A percentile compares a stretch with the other conserved stretches of the same genome.
Evolutionary conservation across 2,888 invertebrate species (phyloP).

Genomic region (Suillia variegata): DNA sequence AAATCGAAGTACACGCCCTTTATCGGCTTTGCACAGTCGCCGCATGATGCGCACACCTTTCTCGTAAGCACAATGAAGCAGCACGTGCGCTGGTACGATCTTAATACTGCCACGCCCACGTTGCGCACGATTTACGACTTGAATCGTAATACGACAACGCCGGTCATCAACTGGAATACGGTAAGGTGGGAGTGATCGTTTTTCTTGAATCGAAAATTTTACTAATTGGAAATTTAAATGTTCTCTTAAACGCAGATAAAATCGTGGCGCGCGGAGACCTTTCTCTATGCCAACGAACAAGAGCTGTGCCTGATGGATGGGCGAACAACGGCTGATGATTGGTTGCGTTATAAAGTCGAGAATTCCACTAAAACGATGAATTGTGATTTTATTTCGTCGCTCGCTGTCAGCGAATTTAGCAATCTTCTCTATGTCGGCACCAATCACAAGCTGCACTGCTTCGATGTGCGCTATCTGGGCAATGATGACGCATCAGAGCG

Average conservation of each 20-base stretch:
- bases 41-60: constrained; percentile 31
- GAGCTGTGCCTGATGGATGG: constrained; percentile 46
- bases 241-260: no score
- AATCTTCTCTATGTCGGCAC: constrained; percentile 53
- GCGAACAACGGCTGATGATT: constrained; percentile 40
- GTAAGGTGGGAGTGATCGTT: no score
- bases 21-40: constrained; percentile 48
- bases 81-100: constrained; percentile 43
- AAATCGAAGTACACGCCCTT: constrained; percentile 40
- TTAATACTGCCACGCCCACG: constrained; percentile 21
- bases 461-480: constrained; percentile 47
- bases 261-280: constrained; percentile 40
- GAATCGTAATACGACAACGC: background rate
- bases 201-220: no score
- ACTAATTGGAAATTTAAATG: no score
- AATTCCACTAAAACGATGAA: no score
- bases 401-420: constrained; percentile 43
- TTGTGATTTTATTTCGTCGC: constrained; percentile 48
- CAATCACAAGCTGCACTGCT: constrained; percentile 52
- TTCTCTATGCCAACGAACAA: constrained; percentile 44
- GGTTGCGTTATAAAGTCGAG: constrained; percentile 17
- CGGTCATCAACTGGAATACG: constrained; percentile 45
- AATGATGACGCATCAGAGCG: constrained; percentile 26
- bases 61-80: constrained; percentile 49
- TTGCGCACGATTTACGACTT: constrained; percentile 31